A percentile compares a stretch with the other conserved stretches of the same genome.
Evolutionary conservation across 2,797 vertebrate species (phyloP).

Genomic region (Coregonus ussuriensis): DNA sequence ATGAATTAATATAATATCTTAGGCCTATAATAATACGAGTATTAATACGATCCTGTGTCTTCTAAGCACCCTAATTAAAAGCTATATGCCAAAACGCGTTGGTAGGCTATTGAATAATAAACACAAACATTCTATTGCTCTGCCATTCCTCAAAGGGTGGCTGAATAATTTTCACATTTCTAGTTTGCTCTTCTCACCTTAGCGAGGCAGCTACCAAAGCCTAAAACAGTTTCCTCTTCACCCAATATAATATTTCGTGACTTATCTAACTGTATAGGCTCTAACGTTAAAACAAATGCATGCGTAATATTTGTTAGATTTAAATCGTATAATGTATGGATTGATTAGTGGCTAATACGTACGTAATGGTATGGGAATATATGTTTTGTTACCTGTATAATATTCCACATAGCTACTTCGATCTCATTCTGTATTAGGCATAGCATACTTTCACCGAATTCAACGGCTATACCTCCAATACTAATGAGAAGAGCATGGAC

Average conservation of each 20-base stretch:
- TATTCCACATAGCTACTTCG: background rate
- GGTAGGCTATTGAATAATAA: background rate
- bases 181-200: background rate
- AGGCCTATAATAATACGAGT: background rate
- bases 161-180: background rate
- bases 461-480: background rate
- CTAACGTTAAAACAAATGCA: background rate
- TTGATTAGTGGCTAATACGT: background rate
- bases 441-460: background rate
- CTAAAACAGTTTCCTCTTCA: background rate
- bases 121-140: background rate
- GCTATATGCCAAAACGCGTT: background rate
- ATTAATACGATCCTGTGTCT: background rate
- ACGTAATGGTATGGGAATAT: background rate
- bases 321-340: background rate
- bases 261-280: background rate
- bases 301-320: background rate
- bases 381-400: background rate
- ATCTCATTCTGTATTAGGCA: background rate
- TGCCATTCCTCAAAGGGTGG: background rate
- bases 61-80: background rate
- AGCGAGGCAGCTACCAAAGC: background rate
- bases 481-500: background rate
- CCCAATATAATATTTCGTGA: background rate
- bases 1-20: background rate